Evolutionary conservation across 2,797 vertebrate species (phyloP).

Genomic region (Leuciscus waleckii): DNA sequence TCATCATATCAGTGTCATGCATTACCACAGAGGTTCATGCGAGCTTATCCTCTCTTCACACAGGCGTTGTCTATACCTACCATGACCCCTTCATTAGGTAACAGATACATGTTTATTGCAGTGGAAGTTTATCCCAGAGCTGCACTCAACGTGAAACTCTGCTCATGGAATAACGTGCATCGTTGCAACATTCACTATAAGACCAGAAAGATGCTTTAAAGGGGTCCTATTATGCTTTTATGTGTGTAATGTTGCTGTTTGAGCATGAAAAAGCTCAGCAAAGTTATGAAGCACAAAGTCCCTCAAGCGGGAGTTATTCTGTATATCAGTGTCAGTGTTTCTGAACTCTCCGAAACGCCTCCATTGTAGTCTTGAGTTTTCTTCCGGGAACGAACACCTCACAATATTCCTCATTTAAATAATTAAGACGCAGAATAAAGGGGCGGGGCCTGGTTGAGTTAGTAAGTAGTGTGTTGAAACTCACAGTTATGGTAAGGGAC

Average conservation of each 20-base stretch:
- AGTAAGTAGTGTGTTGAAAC: not conserved
- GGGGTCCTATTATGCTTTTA: not conserved
- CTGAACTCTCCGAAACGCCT: not conserved
- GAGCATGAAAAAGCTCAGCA: not conserved
- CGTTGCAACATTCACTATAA: not conserved
- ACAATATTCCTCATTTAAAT: not conserved
- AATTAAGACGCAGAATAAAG: not conserved
- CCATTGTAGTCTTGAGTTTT: not conserved
- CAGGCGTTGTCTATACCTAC: not conserved
- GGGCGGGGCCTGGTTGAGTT: not conserved
- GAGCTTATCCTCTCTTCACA: not conserved
- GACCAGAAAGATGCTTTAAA: not conserved
- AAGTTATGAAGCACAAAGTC: not conserved
- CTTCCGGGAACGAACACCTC: not conserved
- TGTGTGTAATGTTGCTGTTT: not conserved
- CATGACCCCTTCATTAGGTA: not conserved
- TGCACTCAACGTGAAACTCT: not conserved
- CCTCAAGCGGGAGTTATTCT: not conserved
- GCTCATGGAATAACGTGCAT: not conserved
- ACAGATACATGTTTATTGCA: not conserved
- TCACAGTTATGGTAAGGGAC: not conserved
- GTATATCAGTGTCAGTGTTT: not conserved
- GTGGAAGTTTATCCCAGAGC: not conserved
- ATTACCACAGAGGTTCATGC: not conserved
- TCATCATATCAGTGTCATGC: slow-evolving; percentile 3